Evolutionary conservation across 2,797 vertebrate genomes (phyloP).

Genomic region (Hylomyscus alleni): DNA sequence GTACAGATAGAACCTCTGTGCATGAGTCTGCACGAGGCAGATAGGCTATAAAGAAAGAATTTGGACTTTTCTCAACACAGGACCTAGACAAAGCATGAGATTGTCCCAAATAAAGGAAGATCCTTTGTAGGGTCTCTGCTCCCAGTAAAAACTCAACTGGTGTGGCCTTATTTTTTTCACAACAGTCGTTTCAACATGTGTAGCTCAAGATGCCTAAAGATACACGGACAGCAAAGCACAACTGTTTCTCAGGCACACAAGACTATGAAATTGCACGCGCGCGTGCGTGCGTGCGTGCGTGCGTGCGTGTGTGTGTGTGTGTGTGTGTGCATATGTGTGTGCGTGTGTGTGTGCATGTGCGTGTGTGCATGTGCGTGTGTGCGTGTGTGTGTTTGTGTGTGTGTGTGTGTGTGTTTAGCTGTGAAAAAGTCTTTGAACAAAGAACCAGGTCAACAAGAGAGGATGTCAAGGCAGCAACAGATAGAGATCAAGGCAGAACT

Average conservation of each 20-base stretch:
- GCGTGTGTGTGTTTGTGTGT: not conserved
- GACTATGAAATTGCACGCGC: constrained; percentile 52
- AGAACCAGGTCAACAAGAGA: constrained; percentile 63
- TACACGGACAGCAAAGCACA: constrained; percentile 1
- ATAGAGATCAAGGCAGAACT: constrained; percentile 62
- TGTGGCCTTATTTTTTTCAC: not conserved
- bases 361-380: constrained; percentile 48
- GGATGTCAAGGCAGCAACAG: constrained; percentile 70
- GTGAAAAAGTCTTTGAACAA: constrained; percentile 59
- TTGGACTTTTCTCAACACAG: not conserved
- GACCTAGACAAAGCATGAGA: constrained; percentile 71
- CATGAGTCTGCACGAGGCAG: not conserved
- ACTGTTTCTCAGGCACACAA: not conserved
- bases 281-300: too few relatives aligned
- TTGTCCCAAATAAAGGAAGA: constrained; percentile 52
- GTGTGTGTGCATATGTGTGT: constrained; percentile 61
- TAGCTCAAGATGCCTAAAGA: constrained; percentile 32
- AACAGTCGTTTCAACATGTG: constrained; percentile 44
- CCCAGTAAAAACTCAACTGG: constrained; percentile 26
- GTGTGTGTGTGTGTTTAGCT: constrained; percentile 70
- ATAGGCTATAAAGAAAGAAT: constrained; percentile 45
- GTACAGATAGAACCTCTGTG: not conserved
- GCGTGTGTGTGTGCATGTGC: not conserved
- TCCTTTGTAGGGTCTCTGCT: constrained; percentile 9
- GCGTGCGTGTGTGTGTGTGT: too few relatives aligned